Base-by-base conservation (phyloP, 1,140 invertebrate species). In the Solenopsis fugax region DNA sequence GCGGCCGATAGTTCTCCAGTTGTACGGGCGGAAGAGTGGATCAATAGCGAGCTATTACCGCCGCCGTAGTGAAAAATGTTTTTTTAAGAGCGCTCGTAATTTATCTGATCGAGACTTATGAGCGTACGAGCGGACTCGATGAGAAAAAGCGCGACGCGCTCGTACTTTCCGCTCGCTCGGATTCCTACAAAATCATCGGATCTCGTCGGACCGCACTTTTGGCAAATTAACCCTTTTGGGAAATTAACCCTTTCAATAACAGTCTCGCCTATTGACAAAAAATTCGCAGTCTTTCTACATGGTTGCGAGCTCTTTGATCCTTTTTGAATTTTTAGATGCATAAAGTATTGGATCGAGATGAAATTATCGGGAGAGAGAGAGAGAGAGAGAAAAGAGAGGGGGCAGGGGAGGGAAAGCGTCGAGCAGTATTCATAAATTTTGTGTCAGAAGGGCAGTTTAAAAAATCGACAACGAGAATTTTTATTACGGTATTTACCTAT, bases 41-140 rank as follows among this genome's bases (percentile, higher is more conserved):
- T 84, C 80, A 75, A 84, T 84, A 84, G 54, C 80, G 80, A 60
- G 54, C 80, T 84, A 73, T 84, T 84, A 84, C 54, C 41, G 69
- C 56, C 69, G 41, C n/a, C 29, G 54, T 75, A 45, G 80, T 84
- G 80, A 84, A 84, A 84, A 84, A 75, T 84, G 80, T 75, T 84
- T 84, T 84, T 84, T 84, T 75, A 84, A 84, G 80, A 84, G 69
- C 54, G 16, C 21, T 37, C 80, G 80, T 84, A 84, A 84, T 84
- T 84, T 62, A 84, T 84, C 80, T 50, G 69, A 84, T 84, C 80
- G 69, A 75, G 69, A 84, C 80, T 60, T 75, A 75, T 50, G 80
- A 84, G 41, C 69, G 80, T 29, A 4, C 24, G 54, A 58, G 24
- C 37, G 69, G 9, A 1, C 16, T 5, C 50, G 24, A 29, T 3